Evolutionary conservation across 2,113 vertebrate genomes (phyloP), one percentile per base, ranked within the genome.

Genomic region (Pseudolaguvia tuberculata): DNA sequence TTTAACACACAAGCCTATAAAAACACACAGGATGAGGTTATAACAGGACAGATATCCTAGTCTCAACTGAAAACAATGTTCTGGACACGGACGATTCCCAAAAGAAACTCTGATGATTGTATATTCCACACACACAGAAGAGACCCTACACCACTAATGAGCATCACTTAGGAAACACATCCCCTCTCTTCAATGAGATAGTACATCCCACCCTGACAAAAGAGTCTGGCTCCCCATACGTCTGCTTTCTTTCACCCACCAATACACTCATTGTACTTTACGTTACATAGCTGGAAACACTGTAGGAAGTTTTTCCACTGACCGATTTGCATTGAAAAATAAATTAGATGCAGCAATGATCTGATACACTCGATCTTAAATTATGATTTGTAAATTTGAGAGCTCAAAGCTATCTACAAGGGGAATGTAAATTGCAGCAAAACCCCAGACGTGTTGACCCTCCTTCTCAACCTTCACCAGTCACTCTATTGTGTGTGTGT

Each of bases 121-220:
- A 39, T 47, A 31, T 8, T 27, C 7, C 68, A 47, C 8, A n/a
- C 66, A 63, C 35, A 55, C 25, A 75, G 21, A 21, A 52, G 55
- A 53, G 17, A 69, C 53, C 56, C 39, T 74, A 62, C 35, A 39
- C 10, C 17, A 25, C 58, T 71, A 51, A 71, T 51, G 48, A 35
- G 29, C 45, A 55, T 59, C 53, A 47, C 62, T 58, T 42, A 45
- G 25, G 56, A 71, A 66, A 73, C 42, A 61, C 25, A 18, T 45
- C 29, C 57, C 29, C 56, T 52, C 53, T 51, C 25, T 25, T 45
- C 70, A 42, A 25, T 52, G 25, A 65, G 47, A 53, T 74, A 53
- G 52, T 57, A 58, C 73, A 75, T 42, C 61, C 25, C 56, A 61
- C 27, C 71, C 47, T 59, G 56, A 53, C 51, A 74, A 65, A n/a